phyloP scores from a whole-genome alignment of 2,113 vertebrate genomes.

The Orthonyx spaldingii region DNA sequence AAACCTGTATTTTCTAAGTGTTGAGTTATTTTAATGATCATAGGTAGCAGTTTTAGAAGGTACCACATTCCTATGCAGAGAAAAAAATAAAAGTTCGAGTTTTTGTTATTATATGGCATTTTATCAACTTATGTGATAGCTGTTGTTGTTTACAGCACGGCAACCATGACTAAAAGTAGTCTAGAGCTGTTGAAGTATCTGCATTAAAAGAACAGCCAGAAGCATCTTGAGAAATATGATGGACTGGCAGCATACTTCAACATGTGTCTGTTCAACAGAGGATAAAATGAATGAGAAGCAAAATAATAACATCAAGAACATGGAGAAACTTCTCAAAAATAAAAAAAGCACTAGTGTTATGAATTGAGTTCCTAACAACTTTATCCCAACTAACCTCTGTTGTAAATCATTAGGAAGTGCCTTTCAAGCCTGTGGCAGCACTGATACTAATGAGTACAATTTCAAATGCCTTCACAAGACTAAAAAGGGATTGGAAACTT shows the following conservation, averaged over 20 bases:
- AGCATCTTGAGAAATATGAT: neutral
- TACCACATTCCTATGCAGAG: neutral
- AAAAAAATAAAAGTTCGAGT: neutral
- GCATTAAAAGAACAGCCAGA: neutral
- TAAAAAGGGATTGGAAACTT: neutral
- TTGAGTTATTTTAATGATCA: neutral
- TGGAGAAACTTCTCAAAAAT: neutral
- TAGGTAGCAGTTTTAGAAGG: neutral
- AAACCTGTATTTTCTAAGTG: neutral
- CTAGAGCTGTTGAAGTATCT: neutral
- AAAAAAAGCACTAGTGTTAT: neutral
- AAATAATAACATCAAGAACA: neutral
- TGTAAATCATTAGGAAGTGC: neutral
- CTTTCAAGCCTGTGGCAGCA: neutral
- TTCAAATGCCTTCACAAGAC: neutral
- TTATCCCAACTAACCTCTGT: neutral
- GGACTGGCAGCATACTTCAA: neutral
- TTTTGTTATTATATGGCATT: neutral
- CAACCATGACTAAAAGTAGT: neutral
- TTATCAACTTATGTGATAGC: neutral
- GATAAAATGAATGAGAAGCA: neutral
- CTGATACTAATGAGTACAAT: neutral
- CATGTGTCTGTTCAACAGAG: neutral
- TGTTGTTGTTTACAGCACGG: neutral
- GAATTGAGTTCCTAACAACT: neutral